Base-by-base conservation (phyloP, 2,797 vertebrate species). In the Neosilurus hyrtlii region DNA sequence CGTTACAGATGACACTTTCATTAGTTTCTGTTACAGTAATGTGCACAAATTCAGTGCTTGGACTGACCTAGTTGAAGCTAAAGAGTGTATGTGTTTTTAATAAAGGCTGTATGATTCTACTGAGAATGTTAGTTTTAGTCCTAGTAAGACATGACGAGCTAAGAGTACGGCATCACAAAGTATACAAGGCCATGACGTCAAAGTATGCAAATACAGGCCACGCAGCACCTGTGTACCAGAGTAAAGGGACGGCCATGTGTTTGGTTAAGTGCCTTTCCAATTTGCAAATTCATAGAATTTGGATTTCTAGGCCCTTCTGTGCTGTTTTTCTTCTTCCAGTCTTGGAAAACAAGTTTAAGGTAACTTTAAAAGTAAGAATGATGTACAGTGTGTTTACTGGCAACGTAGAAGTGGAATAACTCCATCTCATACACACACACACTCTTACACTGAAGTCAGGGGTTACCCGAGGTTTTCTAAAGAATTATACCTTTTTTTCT, bases 1-100 rank as follows among this genome's bases (percentile, higher is more conserved):
- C 16, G 78, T 77, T 75, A 65, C 43, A 49, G 72, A 24, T 26
- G 57, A 56, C 76, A 62, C 82, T 72, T 16, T 68, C 24, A 43
- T 10, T 70, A n/a, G n/a, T n/a, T 22, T 49, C 11, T 59, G 22
- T 15, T 37, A 18, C n/a, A 22, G 74, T 51, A 72, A 22, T 43
- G 57, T 52, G 43, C 43, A 73, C 49, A 82, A 54, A 54, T n/a
- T 12, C 49, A n/a, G 59, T 57, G 72, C 54, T 75, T n/a, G 30
- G 52, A 74, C 26, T 20, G 24, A 56, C n/a, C 70, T 51, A 43
- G n/a, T 37, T 76, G 14, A 82, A 82, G 71, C 72, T 20, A 12
- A 35, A 63, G 49, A 4, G 71, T 20, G 72, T 5, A 14, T 66
- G 49, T 22, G n/a, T n/a, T 52, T 51, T 72, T 16, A 2, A 35